Evolutionary conservation across 2,113 vertebrate genomes (phyloP).

Genomic region (cat (Felis catus)): DNA sequence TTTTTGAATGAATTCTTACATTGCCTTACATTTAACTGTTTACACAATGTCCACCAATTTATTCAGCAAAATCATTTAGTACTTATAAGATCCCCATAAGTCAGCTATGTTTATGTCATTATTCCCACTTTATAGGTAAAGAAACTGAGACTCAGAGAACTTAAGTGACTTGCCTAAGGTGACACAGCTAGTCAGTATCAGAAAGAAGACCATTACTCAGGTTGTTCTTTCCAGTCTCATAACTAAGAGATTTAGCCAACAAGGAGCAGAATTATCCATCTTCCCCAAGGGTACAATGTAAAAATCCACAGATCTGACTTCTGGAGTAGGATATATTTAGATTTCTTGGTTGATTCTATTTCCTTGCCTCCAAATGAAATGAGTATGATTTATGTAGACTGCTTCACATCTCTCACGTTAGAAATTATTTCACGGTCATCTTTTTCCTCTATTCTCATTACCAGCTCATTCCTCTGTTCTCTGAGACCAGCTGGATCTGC

Average conservation of each 20-base stretch:
- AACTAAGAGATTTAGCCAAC: neutral
- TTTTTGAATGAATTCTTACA: neutral
- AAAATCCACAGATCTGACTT: slow-evolving; percentile 6
- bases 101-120: neutral
- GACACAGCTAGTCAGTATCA: neutral
- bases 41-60: neutral
- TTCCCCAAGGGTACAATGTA: neutral
- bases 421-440: neutral
- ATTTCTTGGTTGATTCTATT: neutral
- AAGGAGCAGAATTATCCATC: neutral
- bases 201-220: neutral
- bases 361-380: slow-evolving; percentile 15
- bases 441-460: neutral
- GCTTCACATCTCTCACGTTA: neutral
- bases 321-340: neutral
- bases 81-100: neutral
- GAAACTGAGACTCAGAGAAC: neutral
- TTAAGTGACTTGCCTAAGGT: neutral
- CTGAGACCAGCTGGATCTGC: neutral
- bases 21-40: neutral
- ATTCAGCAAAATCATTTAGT: neutral
- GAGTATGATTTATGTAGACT: neutral
- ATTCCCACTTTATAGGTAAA: neutral
- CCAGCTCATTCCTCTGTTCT: neutral
- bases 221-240: neutral